Conservation (phyloP, 2,113 vertebrate species). For the Proteles cristata region DNA sequence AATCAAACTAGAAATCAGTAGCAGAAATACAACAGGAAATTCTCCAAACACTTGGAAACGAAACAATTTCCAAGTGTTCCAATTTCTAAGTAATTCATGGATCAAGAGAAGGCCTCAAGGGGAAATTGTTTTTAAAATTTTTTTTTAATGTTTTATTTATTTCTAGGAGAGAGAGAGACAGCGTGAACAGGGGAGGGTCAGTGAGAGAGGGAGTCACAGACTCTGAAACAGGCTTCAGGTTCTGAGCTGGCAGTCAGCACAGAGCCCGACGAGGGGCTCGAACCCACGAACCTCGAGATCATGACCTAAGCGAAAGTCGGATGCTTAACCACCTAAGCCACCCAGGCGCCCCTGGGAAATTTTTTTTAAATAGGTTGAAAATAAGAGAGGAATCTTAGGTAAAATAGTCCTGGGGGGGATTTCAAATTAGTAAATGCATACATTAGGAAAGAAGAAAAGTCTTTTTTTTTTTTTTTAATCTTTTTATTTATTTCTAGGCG, state of each 20-base stretch:
- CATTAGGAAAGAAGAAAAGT: background rate
- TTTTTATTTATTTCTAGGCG: too few species aligned
- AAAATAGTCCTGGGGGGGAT: background rate
- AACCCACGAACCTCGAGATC: too few species aligned
- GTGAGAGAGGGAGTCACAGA: too few species aligned
- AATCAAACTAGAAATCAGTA: background rate
- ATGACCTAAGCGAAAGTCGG: too few species aligned
- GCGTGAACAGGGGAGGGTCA: too few species aligned
- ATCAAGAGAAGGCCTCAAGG: background rate
- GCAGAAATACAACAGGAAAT: background rate
- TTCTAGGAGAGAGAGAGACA: too few species aligned
- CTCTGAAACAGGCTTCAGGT: too few species aligned
- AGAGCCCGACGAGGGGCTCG: too few species aligned
- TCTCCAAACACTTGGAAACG: background rate
- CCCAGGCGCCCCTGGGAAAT: background rate
- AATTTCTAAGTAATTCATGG: background rate
- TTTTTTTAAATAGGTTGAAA: background rate
- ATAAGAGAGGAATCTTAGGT: background rate
- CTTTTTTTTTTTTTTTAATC: too few species aligned
- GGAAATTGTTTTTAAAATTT: background rate
- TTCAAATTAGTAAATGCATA: background rate
- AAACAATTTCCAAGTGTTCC: background rate
- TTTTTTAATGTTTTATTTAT: too few species aligned
- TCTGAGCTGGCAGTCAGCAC: too few species aligned
- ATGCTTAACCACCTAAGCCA: too few species aligned